Percentiles rank a stretch among this genome's conserved stretches.
phyloP scores from a whole-genome alignment of 2,888 invertebrate genomes.

The Polydrusus pterygomalis region DNA sequence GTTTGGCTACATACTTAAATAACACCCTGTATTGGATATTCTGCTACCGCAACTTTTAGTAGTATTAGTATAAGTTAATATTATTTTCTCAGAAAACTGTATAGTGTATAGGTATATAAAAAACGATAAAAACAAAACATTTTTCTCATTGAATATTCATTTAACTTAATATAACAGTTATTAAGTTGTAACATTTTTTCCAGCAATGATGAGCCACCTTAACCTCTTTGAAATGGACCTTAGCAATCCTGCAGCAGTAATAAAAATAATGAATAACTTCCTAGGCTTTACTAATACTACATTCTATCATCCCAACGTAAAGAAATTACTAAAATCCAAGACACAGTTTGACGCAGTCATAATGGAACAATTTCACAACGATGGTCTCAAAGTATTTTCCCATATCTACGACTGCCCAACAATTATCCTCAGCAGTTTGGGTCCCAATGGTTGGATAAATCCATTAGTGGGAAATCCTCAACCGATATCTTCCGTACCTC shows the following conservation, averaged over 20 bases:
- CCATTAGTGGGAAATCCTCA: slow-evolving; percentile 72
- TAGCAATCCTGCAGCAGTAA: slow-evolving; percentile 3
- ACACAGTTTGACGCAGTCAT: slow-evolving; percentile 70
- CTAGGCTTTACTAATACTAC: slow-evolving; percentile 49
- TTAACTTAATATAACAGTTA: no score
- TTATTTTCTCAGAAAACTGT: no score
- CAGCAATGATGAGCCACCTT: background rate
- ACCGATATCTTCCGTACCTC: slow-evolving; percentile 73
- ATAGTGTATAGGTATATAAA: no score
- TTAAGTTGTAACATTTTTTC: background rate
- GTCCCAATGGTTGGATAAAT: slow-evolving; percentile 71
- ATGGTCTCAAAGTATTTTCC: slow-evolving; percentile 71
- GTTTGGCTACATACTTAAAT: no score
- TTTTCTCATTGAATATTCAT: no score
- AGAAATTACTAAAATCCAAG: slow-evolving; percentile 64
- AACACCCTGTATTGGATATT: no score
- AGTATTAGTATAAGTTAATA: no score
- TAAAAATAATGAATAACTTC: slow-evolving; percentile 11
- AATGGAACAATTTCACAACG: slow-evolving; percentile 73
- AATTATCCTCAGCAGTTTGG: slow-evolving; percentile 71
- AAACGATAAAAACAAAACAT: no score
- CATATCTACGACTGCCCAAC: slow-evolving; percentile 68
- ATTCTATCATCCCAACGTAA: slow-evolving; percentile 62
- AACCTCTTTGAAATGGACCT: slow-evolving; percentile 26
- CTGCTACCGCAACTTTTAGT: no score